phyloP scores from a whole-genome alignment of 2,888 invertebrate species.

The Tachina fera region DNA sequence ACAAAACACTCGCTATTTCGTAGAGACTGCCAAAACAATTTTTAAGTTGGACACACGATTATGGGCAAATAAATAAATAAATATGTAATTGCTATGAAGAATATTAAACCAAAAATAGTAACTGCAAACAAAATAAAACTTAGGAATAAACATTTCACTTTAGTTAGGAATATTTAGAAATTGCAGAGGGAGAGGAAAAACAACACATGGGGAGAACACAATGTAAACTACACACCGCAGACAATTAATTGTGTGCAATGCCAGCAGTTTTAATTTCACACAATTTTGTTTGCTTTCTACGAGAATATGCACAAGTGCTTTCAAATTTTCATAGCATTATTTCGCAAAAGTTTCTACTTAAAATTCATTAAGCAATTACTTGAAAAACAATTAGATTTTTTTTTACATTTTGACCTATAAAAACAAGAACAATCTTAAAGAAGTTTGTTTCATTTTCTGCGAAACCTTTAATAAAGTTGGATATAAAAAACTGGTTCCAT shows the following conservation, averaged over 20 bases:
- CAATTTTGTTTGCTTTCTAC: neutral
- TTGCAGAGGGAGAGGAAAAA: neutral
- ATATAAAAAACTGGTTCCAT: constrained; percentile 42
- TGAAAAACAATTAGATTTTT: constrained; percentile 32
- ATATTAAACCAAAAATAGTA: constrained; percentile 32
- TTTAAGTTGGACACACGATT: constrained; percentile 27
- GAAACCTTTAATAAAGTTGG: constrained; percentile 22
- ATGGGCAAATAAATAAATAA: constrained; percentile 16
- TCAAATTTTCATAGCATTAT: neutral
- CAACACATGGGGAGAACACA: neutral
- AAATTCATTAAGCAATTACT: constrained; percentile 17
- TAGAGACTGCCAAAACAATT: neutral
- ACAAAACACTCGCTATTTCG: neutral
- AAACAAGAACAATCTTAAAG: neutral
- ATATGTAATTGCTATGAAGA: neutral
- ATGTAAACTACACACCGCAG: neutral
- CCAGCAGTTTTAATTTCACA: neutral
- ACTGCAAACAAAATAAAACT: constrained; percentile 9
- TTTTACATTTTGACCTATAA: constrained; percentile 43
- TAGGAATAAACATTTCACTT: constrained; percentile 17
- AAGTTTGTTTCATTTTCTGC: neutral
- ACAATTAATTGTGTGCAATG: neutral
- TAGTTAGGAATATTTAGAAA: constrained; percentile 25
- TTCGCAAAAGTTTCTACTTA: constrained; percentile 28
- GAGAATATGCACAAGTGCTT: neutral